Base-by-base conservation (phyloP, 2,888 invertebrate species). In the Cecidostiba fungosa region DNA sequence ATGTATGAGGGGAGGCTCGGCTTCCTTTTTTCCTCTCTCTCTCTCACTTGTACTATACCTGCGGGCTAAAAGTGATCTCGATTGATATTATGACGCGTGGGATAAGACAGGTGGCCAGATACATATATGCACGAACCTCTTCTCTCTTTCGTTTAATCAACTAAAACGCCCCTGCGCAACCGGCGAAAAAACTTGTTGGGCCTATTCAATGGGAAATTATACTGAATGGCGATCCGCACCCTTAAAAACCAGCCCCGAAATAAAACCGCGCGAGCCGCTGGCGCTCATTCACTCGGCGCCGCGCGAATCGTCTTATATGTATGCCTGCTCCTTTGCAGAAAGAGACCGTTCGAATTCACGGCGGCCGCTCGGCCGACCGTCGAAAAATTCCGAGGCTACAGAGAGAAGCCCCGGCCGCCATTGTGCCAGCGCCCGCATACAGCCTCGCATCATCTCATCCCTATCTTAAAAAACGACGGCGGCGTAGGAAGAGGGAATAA, bases 1-100 rank as follows among this genome's bases (percentile, higher is more conserved):
- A 92, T 92, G 90, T 91, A 92, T 90, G 91, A 90, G 91, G 88
- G 88, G 89, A 88, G 82, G 76, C 87, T 88, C 87, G 87, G 87
- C 88, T 88, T 77, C 29, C 50, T 62, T 79, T 88, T 86, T 87
- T 87, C 87, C 87, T 87, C 87, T 77, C 85, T 73, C 88, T 77
- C 87, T 87, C 87, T 82, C 85, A 87, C 86, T 85, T 84, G 86
- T 77, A 87, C 87, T n/a, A n/a, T n/a, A n/a, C n/a, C n/a, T n/a
- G n/a, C n/a, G n/a, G n/a, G n/a, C n/a, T n/a, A n/a, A n/a, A n/a
- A 14, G 70, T 50, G 59, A 14, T 26, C 32, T 43, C 69, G 69
- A 47, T 62, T 62, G 73, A 39, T 39, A 39, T 39, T n/a, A n/a
- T n/a, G n/a, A n/a, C n/a, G n/a, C n/a, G n/a, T n/a, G n/a, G n/a